Conservation (phyloP, 2,113 vertebrate genomes). For the Dipodomys merriami region DNA sequence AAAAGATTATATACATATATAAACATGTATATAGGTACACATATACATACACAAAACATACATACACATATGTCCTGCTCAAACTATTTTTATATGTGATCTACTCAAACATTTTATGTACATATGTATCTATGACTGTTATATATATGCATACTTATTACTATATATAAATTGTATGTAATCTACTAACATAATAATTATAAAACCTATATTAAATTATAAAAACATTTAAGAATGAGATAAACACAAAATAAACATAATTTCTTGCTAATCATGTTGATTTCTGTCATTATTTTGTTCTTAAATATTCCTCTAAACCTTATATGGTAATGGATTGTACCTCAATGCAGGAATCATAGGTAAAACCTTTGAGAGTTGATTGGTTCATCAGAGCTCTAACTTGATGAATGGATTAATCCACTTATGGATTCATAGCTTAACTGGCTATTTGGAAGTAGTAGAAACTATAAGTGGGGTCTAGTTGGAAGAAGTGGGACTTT, state of each 20-base stretch:
- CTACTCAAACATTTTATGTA: neutral
- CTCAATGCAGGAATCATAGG: too few species aligned
- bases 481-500: too few species aligned
- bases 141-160: neutral
- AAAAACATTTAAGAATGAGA: neutral
- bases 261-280: neutral
- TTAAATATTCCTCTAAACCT: too few species aligned
- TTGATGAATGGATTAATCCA: too few species aligned
- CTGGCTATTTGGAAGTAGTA: too few species aligned
- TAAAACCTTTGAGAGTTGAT: too few species aligned
- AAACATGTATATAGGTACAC: neutral
- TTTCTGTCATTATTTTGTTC: neutral
- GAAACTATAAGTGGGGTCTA: too few species aligned
- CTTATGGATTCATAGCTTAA: too few species aligned
- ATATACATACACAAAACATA: neutral
- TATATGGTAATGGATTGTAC: too few species aligned
- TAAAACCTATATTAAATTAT: slow-evolving; percentile 8
- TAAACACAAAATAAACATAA: slow-evolving; percentile 1
- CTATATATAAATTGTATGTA: neutral
- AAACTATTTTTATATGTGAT: neutral
- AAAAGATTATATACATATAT: neutral
- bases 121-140: neutral
- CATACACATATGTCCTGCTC: neutral
- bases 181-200: neutral
- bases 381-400: too few species aligned